Percentiles rank a stretch among this genome's conserved stretches.
Evolutionary conservation across 92 coral and sea anemone species (phyloP).

Genomic region (Plumapathes pennacea): DNA sequence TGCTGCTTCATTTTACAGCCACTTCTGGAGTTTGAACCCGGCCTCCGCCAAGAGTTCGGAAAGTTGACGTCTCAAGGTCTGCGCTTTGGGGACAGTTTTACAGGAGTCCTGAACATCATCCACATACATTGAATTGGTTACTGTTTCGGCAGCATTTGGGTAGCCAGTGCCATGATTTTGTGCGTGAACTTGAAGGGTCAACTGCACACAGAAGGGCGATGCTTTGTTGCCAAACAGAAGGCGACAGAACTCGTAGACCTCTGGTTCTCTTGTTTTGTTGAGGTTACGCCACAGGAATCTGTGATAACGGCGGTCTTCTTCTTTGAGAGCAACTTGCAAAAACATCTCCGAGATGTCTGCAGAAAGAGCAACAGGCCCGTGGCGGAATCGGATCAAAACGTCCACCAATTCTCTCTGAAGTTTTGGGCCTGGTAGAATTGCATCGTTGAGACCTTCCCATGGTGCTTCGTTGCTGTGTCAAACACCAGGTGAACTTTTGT

Average conservation of each 20-base stretch:
- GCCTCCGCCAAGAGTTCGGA: constrained; percentile 15
- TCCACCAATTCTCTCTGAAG: constrained; percentile 30
- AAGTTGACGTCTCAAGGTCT: constrained; percentile 13
- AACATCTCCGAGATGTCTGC: constrained; percentile 42
- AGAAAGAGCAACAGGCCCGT: constrained; percentile 12
- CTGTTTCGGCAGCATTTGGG: constrained; percentile 35
- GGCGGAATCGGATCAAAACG: constrained; percentile 18
- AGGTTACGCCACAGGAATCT: constrained; percentile 23
- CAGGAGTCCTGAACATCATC: constrained; percentile 38
- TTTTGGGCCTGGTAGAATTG: constrained; percentile 12
- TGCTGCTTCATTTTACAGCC: too few relatives aligned
- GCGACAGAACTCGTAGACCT: constrained; percentile 32
- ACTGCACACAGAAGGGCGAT: constrained; percentile 40
- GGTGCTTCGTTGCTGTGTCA: constrained; percentile 17
- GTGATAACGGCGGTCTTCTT: constrained; percentile 13
- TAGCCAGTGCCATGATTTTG: constrained; percentile 3
- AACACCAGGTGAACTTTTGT: constrained; percentile 8
- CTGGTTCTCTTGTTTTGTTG: constrained; percentile 19
- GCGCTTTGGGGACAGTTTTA: constrained; percentile 38
- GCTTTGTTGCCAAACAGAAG: constrained; percentile 52
- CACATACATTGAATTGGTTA: constrained; percentile 24
- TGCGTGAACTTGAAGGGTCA: constrained; percentile 18
- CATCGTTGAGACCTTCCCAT: constrained; percentile 20
- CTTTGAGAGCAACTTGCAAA: constrained; percentile 14
- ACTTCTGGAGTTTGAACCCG: constrained; percentile 36